These are phyloP conservation scores for Podiceps cristatus DNA, from an alignment of 2,113 vertebrate species.

Conservation along the genomic window DNA sequence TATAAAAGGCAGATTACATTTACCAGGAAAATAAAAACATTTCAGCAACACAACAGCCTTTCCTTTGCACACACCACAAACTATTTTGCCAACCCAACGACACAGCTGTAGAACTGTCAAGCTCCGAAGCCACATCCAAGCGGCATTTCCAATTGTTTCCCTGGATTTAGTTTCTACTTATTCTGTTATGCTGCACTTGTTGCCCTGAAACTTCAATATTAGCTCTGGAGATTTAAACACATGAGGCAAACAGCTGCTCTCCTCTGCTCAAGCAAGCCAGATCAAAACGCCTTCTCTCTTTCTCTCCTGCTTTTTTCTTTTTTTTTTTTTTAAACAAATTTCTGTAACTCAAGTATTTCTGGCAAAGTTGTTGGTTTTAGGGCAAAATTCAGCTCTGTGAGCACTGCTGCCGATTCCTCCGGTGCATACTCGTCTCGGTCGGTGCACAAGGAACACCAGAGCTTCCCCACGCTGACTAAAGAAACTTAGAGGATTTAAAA, in stretches of 20 bases:
- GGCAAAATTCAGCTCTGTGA: slow-evolving; percentile 19
- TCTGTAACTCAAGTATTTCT: background rate
- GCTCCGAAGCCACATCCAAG: slow-evolving; percentile 9
- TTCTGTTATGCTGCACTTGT: slow-evolving; percentile 48
- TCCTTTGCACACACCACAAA: background rate
- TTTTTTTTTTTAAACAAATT: background rate
- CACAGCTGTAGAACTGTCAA: slow-evolving; percentile 11
- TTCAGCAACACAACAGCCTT: background rate
- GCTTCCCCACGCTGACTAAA: background rate
- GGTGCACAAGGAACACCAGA: background rate
- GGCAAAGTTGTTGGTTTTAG: background rate
- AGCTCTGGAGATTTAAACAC: slow-evolving; percentile 65
- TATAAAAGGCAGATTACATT: slow-evolving; percentile 47
- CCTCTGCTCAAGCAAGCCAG: background rate
- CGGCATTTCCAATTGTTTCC: slow-evolving; percentile 1
- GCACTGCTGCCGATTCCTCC: background rate
- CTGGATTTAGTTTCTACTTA: slow-evolving; percentile 32
- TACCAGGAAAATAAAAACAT: slow-evolving; percentile 14
- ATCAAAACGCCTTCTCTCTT: slow-evolving; percentile 37
- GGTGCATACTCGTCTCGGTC: background rate
- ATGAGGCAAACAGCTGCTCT: slow-evolving; percentile 69
- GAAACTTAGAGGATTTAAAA: background rate
- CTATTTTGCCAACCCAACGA: background rate
- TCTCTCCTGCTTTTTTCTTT: background rate
- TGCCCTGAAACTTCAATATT: slow-evolving; percentile 62